These are phyloP conservation scores for Oceanodroma leucorhoa DNA, from an alignment of 2,797 vertebrate species.

Conservation along the genomic window DNA sequence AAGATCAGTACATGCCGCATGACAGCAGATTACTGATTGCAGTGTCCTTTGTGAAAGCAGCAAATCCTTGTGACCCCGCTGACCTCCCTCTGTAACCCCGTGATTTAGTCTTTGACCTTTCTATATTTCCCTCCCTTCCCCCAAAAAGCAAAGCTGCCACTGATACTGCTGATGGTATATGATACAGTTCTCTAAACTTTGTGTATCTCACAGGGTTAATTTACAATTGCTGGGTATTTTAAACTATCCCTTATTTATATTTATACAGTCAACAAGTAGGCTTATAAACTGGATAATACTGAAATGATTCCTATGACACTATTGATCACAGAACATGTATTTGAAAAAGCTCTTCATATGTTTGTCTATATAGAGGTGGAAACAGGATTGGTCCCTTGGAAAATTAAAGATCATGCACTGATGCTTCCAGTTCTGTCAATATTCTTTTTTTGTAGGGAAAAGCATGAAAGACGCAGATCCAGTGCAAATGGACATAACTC, in stretches of 20 bases:
- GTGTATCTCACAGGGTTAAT: not conserved
- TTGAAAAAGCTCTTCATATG: not conserved
- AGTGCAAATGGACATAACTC: not conserved
- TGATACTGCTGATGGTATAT: not conserved
- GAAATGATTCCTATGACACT: not conserved
- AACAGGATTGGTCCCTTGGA: not conserved
- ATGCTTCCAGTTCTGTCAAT: not conserved
- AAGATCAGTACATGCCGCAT: not conserved
- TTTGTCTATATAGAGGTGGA: not conserved
- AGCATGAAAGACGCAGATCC: not conserved
- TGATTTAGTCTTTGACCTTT: slow-evolving; percentile 40
- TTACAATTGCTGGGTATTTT: not conserved
- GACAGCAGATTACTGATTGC: slow-evolving; percentile 31
- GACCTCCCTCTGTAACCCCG: not conserved
- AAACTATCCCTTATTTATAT: not conserved
- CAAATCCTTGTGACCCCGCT: slow-evolving; percentile 8
- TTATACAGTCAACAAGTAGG: not conserved
- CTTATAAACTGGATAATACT: not conserved
- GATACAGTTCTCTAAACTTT: not conserved
- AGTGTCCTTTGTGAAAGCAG: slow-evolving; percentile 19
- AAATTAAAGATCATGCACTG: not conserved
- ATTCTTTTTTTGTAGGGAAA: not conserved
- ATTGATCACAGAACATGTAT: not conserved
- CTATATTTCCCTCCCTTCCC: not conserved
- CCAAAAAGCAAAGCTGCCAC: not conserved